phyloP scores from a whole-genome alignment of 2,113 vertebrate species.

The Mirza zaza region DNA sequence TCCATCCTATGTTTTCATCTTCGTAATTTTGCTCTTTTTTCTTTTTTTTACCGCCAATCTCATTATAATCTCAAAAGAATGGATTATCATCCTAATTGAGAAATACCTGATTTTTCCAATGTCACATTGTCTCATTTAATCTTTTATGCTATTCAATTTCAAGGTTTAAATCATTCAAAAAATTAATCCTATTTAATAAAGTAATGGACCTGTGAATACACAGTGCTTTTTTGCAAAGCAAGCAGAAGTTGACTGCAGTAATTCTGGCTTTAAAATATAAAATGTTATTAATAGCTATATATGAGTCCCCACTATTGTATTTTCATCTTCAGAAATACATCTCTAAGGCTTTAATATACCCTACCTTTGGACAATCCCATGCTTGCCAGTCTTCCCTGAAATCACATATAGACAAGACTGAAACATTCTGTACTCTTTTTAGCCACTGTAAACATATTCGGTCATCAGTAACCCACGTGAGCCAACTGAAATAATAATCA shows the following conservation, averaged over 20 bases:
- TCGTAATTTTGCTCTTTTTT: background rate
- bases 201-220: background rate
- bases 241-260: background rate
- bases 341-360: constrained; percentile 29
- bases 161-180: background rate
- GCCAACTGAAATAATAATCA: constrained; percentile 94
- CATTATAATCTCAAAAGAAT: background rate
- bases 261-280: background rate
- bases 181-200: constrained; percentile 5
- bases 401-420: constrained; percentile 93
- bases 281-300: background rate
- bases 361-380: constrained; percentile 92
- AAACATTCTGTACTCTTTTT: constrained; percentile 93
- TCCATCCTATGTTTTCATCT: background rate
- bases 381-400: constrained; percentile 83
- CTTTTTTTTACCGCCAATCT: background rate
- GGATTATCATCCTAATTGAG: background rate
- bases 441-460: constrained; percentile 95
- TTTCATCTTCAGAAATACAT: constrained; percentile 14
- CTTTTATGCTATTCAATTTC: background rate
- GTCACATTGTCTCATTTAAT: background rate
- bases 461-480: constrained; percentile 93
- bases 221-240: background rate
- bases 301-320: background rate
- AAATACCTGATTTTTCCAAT: background rate